These are phyloP conservation scores for Cistogaster globosa DNA, from an alignment of 2,888 invertebrate species.

Conservation along the genomic window DNA sequence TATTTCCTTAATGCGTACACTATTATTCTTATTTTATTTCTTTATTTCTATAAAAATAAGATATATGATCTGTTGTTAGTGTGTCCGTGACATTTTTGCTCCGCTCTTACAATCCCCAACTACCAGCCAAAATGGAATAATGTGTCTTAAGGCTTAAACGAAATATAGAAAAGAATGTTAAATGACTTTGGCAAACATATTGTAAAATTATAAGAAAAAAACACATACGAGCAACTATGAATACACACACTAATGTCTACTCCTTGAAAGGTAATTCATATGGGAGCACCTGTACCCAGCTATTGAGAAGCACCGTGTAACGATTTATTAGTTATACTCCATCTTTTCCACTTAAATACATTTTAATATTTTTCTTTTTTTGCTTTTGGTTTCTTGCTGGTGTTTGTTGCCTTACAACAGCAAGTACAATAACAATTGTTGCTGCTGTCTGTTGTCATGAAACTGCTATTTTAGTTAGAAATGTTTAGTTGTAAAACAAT, in stretches of 20 bases:
- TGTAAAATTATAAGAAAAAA: neutral
- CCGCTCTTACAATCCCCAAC: neutral
- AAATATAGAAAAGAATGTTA: slow-evolving; percentile 28
- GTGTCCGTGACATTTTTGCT: slow-evolving; percentile 56
- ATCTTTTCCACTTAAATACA: slow-evolving; percentile 59
- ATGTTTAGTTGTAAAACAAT: slow-evolving; percentile 59
- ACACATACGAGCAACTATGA: neutral
- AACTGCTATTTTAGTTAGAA: slow-evolving; percentile 32
- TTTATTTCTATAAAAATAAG: slow-evolving; percentile 53
- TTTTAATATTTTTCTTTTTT: slow-evolving; percentile 33
- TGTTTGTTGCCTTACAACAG: neutral
- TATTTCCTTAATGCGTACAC: neutral
- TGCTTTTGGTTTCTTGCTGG: neutral
- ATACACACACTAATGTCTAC: slow-evolving; percentile 6
- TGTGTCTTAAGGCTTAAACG: neutral
- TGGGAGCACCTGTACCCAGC: slow-evolving; percentile 60
- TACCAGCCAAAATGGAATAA: neutral
- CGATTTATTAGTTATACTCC: slow-evolving; percentile 64
- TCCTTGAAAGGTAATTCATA: slow-evolving; percentile 55
- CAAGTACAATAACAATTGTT: slow-evolving; percentile 64
- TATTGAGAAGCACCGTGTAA: slow-evolving; percentile 50
- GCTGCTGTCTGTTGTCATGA: slow-evolving; percentile 25
- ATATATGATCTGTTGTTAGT: slow-evolving; percentile 68
- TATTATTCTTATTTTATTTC: neutral
- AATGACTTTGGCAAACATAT: slow-evolving; percentile 61